A percentile compares a stretch with the other conserved stretches of the same genome.
Evolutionary conservation across 2,797 vertebrate species (phyloP).

Genomic region (Tapirus indicus): DNA sequence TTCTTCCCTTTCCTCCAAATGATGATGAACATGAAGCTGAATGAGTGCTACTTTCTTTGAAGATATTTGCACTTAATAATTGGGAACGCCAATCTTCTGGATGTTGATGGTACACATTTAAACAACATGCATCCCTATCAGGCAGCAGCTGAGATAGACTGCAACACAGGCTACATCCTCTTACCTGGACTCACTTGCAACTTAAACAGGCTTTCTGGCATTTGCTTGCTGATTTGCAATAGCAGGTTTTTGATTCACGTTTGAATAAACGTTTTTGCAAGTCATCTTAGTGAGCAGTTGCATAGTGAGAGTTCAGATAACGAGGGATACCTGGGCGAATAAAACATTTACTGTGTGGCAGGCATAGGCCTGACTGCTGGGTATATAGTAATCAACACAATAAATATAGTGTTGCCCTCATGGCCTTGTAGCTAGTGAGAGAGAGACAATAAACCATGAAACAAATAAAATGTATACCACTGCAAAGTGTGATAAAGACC

Average conservation of each 20-base stretch:
- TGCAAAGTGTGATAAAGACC: not conserved
- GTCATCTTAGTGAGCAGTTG: conserved; percentile 25
- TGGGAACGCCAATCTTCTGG: not conserved
- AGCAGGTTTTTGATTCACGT: conserved; percentile 27
- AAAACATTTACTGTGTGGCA: not conserved
- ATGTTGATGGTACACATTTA: not conserved
- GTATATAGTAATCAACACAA: conserved; percentile 29
- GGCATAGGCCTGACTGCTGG: conserved; percentile 6
- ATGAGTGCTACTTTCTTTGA: not conserved
- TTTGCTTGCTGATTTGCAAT: conserved; percentile 50
- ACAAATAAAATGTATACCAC: conserved; percentile 25
- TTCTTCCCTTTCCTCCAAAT: conserved; percentile 27
- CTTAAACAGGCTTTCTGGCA: not conserved
- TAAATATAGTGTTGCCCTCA: conserved; percentile 4
- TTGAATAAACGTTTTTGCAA: conserved; percentile 22
- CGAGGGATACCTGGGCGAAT: not conserved
- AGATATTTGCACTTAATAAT: conserved; percentile 41
- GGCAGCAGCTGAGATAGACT: not conserved
- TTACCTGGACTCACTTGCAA: conserved; percentile 8
- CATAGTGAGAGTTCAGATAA: conserved; percentile 12
- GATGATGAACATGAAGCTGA: conserved; percentile 4
- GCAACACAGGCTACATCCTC: not conserved
- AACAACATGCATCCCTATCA: not conserved
- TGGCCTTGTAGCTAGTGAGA: not conserved
- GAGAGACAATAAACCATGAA: conserved; percentile 48